A percentile compares a stretch with the other conserved stretches of the same genome.
Evolutionary conservation across 2,113 vertebrate genomes (phyloP).

Genomic region (Dryoscopus gambensis): DNA sequence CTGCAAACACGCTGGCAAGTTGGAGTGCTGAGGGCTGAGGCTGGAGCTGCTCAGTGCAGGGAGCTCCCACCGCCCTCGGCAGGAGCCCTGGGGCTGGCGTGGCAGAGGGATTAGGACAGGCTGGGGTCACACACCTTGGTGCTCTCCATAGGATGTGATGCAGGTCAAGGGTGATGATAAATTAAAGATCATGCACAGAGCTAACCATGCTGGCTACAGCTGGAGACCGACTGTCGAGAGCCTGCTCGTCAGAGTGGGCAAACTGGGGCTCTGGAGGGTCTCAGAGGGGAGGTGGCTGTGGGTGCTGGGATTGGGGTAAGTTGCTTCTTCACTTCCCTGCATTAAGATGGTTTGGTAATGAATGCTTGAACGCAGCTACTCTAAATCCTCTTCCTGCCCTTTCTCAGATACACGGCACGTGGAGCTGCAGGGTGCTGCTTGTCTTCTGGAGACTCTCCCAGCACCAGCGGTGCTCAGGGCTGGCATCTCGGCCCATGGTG

Average conservation of each 20-base stretch:
- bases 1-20: neutral
- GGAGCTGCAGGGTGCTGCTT: neutral
- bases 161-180: neutral
- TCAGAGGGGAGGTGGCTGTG: accelerated
- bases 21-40: neutral
- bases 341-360: neutral
- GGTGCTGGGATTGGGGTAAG: accelerated
- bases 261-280: neutral
- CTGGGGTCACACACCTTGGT: neutral
- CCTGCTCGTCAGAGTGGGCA: neutral
- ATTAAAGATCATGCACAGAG: neutral
- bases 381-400: neutral
- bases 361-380: neutral
- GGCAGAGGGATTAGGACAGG: neutral
- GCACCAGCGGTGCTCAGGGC: neutral
- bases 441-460: neutral
- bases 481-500: accelerated
- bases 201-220: accelerated
- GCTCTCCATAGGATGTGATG: accelerated
- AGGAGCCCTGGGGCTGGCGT: neutral
- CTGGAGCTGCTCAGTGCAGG: neutral
- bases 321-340: neutral
- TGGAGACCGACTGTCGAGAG: neutral
- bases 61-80: neutral
- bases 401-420: accelerated